Evolutionary conservation across 2,888 invertebrate genomes (phyloP).

Genomic region (Apodemia hepburni): DNA sequence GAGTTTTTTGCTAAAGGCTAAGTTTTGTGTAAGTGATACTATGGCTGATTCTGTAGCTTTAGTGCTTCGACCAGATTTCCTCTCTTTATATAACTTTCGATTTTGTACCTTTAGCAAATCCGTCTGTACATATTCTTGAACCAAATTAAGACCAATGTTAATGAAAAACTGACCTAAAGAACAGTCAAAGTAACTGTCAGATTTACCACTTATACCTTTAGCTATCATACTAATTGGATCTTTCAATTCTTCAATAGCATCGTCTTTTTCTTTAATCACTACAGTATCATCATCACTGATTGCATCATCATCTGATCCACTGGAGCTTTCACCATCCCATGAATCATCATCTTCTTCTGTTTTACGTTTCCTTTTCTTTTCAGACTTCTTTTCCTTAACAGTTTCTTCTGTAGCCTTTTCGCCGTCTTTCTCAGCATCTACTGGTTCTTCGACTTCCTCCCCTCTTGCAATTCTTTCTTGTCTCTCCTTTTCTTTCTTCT

Average conservation of each 20-base stretch:
- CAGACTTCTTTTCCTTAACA: conserved; percentile 50
- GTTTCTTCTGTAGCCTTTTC: conserved; percentile 40
- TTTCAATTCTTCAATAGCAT: conserved; percentile 74
- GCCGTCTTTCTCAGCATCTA: conserved; percentile 37
- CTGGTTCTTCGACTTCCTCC: conserved; percentile 42
- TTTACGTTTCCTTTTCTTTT: conserved; percentile 55
- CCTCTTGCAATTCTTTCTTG: conserved; percentile 57
- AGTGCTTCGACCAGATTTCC: conserved; percentile 81
- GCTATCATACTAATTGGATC: conserved; percentile 62
- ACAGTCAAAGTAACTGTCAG: conserved; percentile 90
- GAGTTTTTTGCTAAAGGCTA: conserved; percentile 93
- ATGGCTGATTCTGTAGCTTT: conserved; percentile 90
- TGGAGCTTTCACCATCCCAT: conserved; percentile 80
- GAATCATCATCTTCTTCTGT: conserved; percentile 80
- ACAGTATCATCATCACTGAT: conserved; percentile 70
- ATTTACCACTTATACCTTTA: conserved; percentile 71
- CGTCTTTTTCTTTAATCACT: conserved; percentile 79
- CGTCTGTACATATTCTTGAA: conserved; percentile 95
- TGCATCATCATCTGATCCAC: conserved; percentile 74
- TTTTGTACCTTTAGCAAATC: conserved; percentile 94
- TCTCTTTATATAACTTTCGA: conserved; percentile 89
- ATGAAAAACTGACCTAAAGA: conserved; percentile 95
- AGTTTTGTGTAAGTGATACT: conserved; percentile 90
- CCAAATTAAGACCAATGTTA: conserved; percentile 94
- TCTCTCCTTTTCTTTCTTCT: conserved; percentile 63